Evolutionary conservation across 2,113 vertebrate genomes (phyloP), one percentile per base, ranked within the genome.

Genomic region (Phalacrocorax pelagicus): DNA sequence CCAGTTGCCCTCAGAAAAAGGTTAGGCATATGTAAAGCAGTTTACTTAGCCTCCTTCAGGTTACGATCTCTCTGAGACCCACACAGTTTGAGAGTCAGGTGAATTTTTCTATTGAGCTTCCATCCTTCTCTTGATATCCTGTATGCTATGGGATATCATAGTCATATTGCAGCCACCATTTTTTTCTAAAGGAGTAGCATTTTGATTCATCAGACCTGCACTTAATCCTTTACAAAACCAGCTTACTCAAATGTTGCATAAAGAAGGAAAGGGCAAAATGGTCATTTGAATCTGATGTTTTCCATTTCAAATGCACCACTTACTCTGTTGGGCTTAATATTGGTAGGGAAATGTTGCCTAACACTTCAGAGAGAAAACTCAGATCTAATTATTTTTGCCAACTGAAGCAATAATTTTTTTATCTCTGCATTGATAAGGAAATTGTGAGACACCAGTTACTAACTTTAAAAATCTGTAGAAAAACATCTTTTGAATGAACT

Each of bases 391-490:
- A 58, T 85, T 88, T 96, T 94, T 74, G 77, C 29, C 70, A 77
- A 9, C 15, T 79, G 46, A 72, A 81, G 36, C 29, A 75, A 71
- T 44, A 42, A 8, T 58, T 69, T 70, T 67, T 67, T 32, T 24
- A 58, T 29, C 8, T 57, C 30, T 63, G 12, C 71, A 83, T 81
- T 83, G 52, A 85, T 78, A 75, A 86, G 42, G 12, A 83, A 86
- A 30, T 95, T 26, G 72, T 80, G 27, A 86, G n/a, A 90, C 88
- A 9, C 34, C 74, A 75, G 15, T 63, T 80, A 42, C 55, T 52
- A 87, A 75, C 78, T 84, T 94, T 69, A 87, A 83, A 95, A 94
- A 91, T 34, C 44, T 87, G 62, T 72, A 96, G 74, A 66, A 93
- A 92, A 92, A 15, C 24, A 69, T 61, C 61, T 83, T 94, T 87